Conservation (phyloP, 2,888 invertebrate species). For the Dasysyrphus albostriatus region DNA sequence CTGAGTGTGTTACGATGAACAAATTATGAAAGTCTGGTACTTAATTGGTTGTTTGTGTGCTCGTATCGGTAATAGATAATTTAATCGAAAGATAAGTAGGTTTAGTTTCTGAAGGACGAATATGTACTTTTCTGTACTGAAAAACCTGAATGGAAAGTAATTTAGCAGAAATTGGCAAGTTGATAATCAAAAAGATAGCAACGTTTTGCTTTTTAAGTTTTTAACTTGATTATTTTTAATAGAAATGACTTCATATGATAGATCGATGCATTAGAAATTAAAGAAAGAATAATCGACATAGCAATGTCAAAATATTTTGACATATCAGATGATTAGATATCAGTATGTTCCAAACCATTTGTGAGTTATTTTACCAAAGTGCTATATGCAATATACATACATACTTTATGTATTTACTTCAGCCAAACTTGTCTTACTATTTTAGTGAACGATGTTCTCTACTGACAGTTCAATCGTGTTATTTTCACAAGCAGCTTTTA, state of each 20-base stretch:
- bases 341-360: no score
- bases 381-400: no score
- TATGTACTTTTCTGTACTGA: not conserved
- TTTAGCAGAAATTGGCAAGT: not conserved
- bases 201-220: not conserved
- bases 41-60: not conserved
- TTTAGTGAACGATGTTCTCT: no score
- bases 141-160: not conserved
- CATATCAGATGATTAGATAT: no score
- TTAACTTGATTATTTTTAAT: not conserved
- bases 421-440: no score
- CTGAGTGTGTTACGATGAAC: not conserved
- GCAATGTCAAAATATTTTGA: no score
- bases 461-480: no score
- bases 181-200: not conserved
- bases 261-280: not conserved
- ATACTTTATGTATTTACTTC: no score
- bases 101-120: constrained; percentile 16
- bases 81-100: constrained; percentile 21
- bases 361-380: no score
- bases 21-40: constrained; percentile 16
- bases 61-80: not conserved
- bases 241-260: not conserved
- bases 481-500: no score
- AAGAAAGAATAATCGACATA: no score